These are phyloP conservation scores for Pachyramphus minor DNA, from an alignment of 2,113 vertebrate genomes.

Conservation along the genomic window DNA sequence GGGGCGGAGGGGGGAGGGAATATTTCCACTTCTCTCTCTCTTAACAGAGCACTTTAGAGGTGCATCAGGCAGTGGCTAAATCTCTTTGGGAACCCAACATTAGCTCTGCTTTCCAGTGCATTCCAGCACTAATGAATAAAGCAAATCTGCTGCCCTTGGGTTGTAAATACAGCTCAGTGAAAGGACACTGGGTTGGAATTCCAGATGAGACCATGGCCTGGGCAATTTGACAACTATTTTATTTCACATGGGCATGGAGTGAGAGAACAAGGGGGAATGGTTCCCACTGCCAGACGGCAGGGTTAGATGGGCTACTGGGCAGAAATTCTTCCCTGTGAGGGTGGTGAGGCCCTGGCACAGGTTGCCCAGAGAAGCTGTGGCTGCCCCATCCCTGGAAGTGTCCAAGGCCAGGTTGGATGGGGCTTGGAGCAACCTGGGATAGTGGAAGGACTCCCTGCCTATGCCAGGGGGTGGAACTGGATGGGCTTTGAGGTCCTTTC, in stretches of 20 bases:
- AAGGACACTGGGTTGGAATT: not conserved
- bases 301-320: rapidly evolving
- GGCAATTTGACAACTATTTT: not conserved
- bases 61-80: not conserved
- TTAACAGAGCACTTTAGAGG: constrained; percentile 24
- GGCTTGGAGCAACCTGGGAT: rapidly evolving
- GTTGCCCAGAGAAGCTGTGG: not conserved
- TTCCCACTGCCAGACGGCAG: not conserved
- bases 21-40: not conserved
- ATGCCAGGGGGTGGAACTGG: rapidly evolving
- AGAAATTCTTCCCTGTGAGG: rapidly evolving
- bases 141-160: not conserved
- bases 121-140: not conserved
- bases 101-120: not conserved
- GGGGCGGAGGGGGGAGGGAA: not conserved
- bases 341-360: not conserved
- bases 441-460: not conserved
- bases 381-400: not conserved
- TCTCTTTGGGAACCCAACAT: not conserved
- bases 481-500: not conserved
- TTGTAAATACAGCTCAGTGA: not conserved
- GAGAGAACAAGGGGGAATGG: not conserved
- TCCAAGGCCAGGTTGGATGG: rapidly evolving
- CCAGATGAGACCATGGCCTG: not conserved
- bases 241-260: not conserved